Evolutionary conservation across 2,113 vertebrate species (phyloP), one percentile per base, ranked within the genome.

Genomic region (Agapornis roseicollis): DNA sequence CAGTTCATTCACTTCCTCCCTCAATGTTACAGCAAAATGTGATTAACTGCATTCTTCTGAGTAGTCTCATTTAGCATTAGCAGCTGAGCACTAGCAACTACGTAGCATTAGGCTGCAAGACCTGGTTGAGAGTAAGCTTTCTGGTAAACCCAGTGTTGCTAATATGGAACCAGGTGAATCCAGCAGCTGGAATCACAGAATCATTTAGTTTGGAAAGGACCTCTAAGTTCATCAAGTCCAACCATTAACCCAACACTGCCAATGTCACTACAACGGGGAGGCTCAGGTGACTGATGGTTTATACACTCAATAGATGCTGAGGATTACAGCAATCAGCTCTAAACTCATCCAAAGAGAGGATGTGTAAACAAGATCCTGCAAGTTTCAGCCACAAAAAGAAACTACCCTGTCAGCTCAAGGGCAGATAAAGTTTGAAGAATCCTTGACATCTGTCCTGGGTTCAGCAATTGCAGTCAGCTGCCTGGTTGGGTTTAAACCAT

Each of bases 1-100:
- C 56, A 50, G 33, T 12, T 70, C 73, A 63, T 49, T 46, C 31
- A 25, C 49, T 81, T 35, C 22, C 44, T 81, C 93, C 29, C 55
- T 44, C 87, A 72, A 69, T 20, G 76, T 71, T 90, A 44, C 1
- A 77, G 25, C 89, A 65, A 27, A 42, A 55, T 2, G 2, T 37
- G 27, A 49, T 68, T 31, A 73, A 41, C 9, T 37, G 15, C 15
- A 7, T 20, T 65, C 29, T 33, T 70, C 58, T 13, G 0, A 71
- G 19, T 4, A 6, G 16, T 25, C 50, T 58, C 0, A 0, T 58
- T 60, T 3, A 73, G 50, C 46, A 9, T 35, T 27, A 44, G 66
- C 76, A 85, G 66, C 69, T 50, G 44, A 84, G 52, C 56, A 58
- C 8, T 2, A 53, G 60, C 6, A 55, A n/a, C n/a, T 79, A 70